phyloP scores from a whole-genome alignment of 2,888 invertebrate species.

The Pyralis farinalis region DNA sequence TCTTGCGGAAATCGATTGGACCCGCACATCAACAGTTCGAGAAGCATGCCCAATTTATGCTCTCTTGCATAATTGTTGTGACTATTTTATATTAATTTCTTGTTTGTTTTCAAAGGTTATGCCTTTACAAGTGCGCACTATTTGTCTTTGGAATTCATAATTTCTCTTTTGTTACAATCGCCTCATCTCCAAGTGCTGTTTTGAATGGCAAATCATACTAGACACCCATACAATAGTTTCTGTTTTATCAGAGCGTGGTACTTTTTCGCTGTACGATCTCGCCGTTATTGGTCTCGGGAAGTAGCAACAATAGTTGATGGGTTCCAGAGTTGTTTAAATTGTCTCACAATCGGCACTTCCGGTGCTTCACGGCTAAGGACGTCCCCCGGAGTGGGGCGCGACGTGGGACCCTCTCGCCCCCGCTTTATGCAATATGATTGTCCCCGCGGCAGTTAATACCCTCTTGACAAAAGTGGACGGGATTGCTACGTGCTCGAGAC shows the following conservation, averaged over 20 bases:
- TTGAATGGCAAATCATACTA: no score
- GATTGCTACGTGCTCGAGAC: conserved; percentile 27
- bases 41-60: conserved; percentile 17
- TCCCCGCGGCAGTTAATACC: conserved; percentile 25
- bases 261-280: background rate
- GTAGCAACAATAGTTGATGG: conserved; percentile 55
- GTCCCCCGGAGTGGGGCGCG: conserved; percentile 26
- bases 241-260: background rate
- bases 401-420: conserved; percentile 29
- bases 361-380: conserved; percentile 37
- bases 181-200: no score
- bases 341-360: conserved; percentile 71
- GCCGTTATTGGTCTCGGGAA: conserved; percentile 43
- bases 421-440: conserved; percentile 26
- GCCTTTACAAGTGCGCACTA: no score
- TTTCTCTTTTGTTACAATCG: no score
- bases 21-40: conserved; percentile 22
- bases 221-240: no score
- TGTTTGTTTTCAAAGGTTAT: conserved; percentile 6
- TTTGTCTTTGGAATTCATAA: no score
- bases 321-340: conserved; percentile 63
- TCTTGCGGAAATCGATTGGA: conserved; percentile 28
- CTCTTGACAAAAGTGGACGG: conserved; percentile 31
- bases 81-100: conserved; percentile 21
- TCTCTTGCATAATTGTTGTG: conserved; percentile 23